Evolutionary conservation across 2,113 vertebrate genomes (phyloP).

Genomic region (Azemiops feae): DNA sequence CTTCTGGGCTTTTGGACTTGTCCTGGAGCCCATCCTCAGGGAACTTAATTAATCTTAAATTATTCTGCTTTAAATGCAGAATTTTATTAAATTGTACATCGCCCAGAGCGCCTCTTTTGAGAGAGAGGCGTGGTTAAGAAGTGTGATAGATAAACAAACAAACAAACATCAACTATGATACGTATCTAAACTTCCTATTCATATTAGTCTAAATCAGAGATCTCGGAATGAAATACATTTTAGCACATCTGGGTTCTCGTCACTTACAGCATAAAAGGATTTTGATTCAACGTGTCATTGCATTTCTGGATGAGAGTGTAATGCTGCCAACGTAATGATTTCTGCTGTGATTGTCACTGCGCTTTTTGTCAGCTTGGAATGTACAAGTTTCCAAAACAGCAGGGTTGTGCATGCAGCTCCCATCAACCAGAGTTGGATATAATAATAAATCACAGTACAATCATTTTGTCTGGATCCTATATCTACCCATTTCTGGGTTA

Average conservation of each 20-base stretch:
- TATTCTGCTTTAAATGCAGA: background rate
- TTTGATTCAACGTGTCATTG: conserved; percentile 24
- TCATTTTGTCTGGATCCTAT: background rate
- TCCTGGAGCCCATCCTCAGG: too few relatives aligned
- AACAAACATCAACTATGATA: background rate
- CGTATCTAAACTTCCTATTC: background rate
- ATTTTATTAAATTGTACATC: background rate
- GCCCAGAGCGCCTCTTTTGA: background rate
- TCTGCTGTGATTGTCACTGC: conserved; percentile 10
- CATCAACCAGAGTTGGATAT: background rate
- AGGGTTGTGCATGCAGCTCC: conserved; percentile 55
- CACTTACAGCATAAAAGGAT: conserved; percentile 39
- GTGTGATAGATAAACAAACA: background rate
- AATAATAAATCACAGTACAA: background rate
- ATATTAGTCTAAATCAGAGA: background rate
- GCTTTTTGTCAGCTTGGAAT: conserved; percentile 36
- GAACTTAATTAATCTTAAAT: background rate
- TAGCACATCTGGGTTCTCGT: conserved; percentile 19
- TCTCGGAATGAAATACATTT: background rate
- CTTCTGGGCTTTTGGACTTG: too few relatives aligned
- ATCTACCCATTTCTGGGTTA: background rate
- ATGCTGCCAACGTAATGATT: conserved; percentile 18
- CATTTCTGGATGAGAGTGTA: background rate
- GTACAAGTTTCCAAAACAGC: conserved; percentile 51
- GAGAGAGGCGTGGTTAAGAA: background rate